Conservation (phyloP, 2,888 invertebrate genomes). For the Harpagoxenus sublaevis region DNA sequence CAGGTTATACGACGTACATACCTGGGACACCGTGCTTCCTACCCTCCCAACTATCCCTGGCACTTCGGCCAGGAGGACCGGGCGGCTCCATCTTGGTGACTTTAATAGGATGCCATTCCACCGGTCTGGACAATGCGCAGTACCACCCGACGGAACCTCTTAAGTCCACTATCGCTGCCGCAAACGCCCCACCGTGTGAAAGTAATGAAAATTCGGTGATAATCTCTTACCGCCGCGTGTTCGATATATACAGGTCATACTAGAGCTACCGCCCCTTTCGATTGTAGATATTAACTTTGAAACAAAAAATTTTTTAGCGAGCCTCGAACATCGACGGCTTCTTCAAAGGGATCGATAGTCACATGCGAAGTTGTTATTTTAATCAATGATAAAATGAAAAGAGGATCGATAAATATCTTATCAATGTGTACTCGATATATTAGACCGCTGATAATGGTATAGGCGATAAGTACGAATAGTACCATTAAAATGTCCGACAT, state of each 20-base stretch:
- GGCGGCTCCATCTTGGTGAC: conserved; percentile 67
- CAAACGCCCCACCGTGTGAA: conserved; percentile 45
- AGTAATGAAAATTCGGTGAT: conserved; percentile 69
- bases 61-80: conserved; percentile 57
- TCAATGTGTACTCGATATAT: neutral
- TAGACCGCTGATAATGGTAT: neutral
- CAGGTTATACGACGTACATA: conserved; percentile 53
- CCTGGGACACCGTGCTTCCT: conserved; percentile 57
- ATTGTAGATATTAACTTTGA: neutral
- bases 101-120: conserved; percentile 77
- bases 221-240: neutral
- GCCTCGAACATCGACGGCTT: neutral
- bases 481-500: neutral
- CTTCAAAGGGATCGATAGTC: neutral
- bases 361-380: conserved; percentile 4
- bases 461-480: neutral
- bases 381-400: neutral
- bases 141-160: conserved; percentile 53
- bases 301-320: neutral
- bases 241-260: neutral
- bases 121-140: conserved; percentile 65
- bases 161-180: conserved; percentile 46
- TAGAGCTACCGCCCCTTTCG: neutral
- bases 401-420: neutral
- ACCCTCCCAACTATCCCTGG: conserved; percentile 65